Evolutionary conservation across 2,888 invertebrate species (phyloP).

Genomic region (Cantharis rufa): DNA sequence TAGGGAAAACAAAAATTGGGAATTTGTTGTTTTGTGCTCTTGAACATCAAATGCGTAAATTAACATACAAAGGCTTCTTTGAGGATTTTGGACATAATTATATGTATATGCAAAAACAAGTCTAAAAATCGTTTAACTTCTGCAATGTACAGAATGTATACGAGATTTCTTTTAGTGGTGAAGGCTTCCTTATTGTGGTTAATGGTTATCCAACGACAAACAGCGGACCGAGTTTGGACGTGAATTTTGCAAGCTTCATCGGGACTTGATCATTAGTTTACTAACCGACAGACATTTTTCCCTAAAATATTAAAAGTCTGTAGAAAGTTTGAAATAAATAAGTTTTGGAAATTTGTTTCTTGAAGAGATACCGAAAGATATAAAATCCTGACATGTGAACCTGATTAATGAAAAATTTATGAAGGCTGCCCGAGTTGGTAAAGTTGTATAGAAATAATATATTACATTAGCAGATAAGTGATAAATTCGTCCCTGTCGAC

Average conservation of each 20-base stretch:
- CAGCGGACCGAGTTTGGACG: too few species aligned
- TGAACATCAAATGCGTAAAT: background rate
- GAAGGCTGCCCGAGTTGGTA: constrained; percentile 19
- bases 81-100: background rate
- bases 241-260: background rate
- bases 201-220: too few species aligned
- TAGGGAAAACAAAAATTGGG: background rate
- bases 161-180: too few species aligned
- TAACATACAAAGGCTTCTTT: background rate
- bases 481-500: constrained; percentile 49
- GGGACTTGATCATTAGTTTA: background rate
- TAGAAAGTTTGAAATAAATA: background rate
- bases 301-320: background rate
- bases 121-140: too few species aligned
- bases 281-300: background rate
- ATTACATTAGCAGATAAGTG: constrained; percentile 44
- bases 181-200: too few species aligned
- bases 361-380: background rate
- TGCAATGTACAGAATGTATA: too few species aligned
- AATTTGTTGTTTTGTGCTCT: background rate
- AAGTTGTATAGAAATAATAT: constrained; percentile 40
- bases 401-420: constrained; percentile 22
- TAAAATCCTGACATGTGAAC: constrained; percentile 8
- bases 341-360: background rate
- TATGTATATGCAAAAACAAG: too few species aligned